Evolutionary conservation across 2,888 invertebrate genomes (phyloP), one percentile per base, ranked within the genome.

Genomic region (Drosophila buzzatii): DNA sequence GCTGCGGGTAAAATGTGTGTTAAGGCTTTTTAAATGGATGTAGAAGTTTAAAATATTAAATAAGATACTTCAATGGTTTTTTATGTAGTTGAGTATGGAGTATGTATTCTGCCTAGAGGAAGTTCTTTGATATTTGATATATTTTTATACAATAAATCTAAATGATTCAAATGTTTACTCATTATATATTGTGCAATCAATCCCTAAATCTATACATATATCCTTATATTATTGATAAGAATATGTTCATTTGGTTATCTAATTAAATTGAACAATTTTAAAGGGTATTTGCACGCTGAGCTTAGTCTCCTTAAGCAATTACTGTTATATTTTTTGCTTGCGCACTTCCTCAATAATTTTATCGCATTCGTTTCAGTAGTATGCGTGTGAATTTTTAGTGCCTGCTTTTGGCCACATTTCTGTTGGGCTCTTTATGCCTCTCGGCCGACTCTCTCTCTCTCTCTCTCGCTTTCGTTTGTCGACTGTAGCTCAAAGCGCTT

Each of bases 311-410:
- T 12, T 8, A 20, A 18, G 31, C 31, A 20, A 39, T 60, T 60
- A 45, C n/a, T 42, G 27, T 58, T 39, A 8, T 37, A 35, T 45
- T 44, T 62, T 70, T 75, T 58, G 73, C 82, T 76, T 79, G 82
- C 81, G 83, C 76, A 90, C 85, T 86, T 87, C 90, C 89, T 85
- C 90, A 85, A 88, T 82, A 85, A 90, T 90, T 86, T 90, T 88
- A 90, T 88, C 90, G 83, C 71, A 85, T 87, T 87, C 74, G 72
- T 73, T 78, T 63, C 57, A 70, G 71, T 75, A n/a, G 71, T 73
- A 67, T 80, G 74, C 72, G 72, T 85, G 79, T 73, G 81, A 89
- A 81, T 84, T 85, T 84, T 84, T 87, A 87, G 85, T 85, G 82
- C 88, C 82, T 82, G 72, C 85, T 82, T 80, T 85, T 72, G 85